These are phyloP conservation scores for Dioctria rufipes DNA, from an alignment of 2,888 invertebrate species.

Conservation along the genomic window DNA sequence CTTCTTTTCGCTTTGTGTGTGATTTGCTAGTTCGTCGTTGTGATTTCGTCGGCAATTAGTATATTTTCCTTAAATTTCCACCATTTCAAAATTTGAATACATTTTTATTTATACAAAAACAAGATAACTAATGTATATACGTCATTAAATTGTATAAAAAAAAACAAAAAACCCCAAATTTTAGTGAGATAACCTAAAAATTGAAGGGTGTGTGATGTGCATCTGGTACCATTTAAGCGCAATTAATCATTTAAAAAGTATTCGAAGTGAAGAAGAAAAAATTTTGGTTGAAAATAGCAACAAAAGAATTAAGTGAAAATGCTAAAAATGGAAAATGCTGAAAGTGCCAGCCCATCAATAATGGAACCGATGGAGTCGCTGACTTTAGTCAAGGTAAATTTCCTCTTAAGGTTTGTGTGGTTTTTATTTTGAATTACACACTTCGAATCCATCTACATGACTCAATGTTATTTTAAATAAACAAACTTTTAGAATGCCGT, in stretches of 20 bases:
- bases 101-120: no score
- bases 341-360: conserved; percentile 63
- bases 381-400: conserved; percentile 65
- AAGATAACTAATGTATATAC: no score
- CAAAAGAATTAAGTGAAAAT: conserved; percentile 28
- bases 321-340: conserved; percentile 23
- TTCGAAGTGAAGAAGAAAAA: background rate
- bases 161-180: background rate
- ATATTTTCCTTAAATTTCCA: background rate
- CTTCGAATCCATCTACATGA: background rate
- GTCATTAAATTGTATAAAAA: no score
- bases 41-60: background rate
- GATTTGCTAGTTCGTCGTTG: background rate
- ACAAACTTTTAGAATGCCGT: background rate
- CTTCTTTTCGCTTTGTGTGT: background rate
- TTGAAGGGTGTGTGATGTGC: conserved; percentile 34
- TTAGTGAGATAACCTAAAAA: background rate
- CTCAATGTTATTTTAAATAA: background rate
- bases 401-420: background rate
- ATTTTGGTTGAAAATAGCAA: background rate
- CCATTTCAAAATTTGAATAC: no score
- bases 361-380: conserved; percentile 67
- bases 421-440: background rate
- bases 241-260: background rate
- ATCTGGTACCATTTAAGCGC: conserved; percentile 23